phyloP scores from a whole-genome alignment of 1,140 invertebrate species.

The Ladona fulva region DNA sequence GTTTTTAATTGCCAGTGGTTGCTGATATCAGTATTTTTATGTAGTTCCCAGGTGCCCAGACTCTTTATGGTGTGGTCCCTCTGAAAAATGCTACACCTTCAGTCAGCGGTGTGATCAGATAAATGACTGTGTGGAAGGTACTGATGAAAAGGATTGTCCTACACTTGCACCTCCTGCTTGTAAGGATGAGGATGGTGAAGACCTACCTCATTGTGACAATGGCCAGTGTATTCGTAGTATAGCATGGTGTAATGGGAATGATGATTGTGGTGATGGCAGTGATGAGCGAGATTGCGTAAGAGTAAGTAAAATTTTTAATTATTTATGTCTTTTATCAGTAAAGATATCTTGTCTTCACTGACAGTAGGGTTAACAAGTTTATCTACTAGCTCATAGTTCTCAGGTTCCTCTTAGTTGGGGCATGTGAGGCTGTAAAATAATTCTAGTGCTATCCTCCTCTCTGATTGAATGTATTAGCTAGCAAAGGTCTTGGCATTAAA shows the following conservation, averaged over 20 bases:
- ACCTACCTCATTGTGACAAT: slow-evolving; percentile 37
- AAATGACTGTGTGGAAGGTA: slow-evolving; percentile 2
- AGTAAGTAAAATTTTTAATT: slow-evolving; percentile 17
- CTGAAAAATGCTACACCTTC: background rate
- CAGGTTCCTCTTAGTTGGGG: too few species aligned
- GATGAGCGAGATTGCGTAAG: slow-evolving; percentile 40
- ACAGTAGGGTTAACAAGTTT: too few species aligned
- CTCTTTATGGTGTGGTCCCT: background rate
- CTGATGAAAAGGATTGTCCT: slow-evolving; percentile 16
- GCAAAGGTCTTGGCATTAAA: too few species aligned
- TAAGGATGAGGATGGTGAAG: slow-evolving; percentile 18
- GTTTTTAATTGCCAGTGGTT: too few species aligned
- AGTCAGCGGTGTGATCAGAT: background rate
- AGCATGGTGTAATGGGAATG: slow-evolving; percentile 42
- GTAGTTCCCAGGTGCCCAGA: background rate
- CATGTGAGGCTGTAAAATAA: too few species aligned
- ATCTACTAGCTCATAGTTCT: too few species aligned
- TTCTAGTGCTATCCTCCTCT: too few species aligned
- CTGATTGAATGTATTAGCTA: too few species aligned
- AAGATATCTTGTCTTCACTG: too few species aligned
- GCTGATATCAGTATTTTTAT: too few species aligned
- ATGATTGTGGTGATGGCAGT: slow-evolving; percentile 45
- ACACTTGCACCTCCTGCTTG: slow-evolving; percentile 17
- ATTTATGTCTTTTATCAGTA: background rate
- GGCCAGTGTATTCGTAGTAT: slow-evolving; percentile 40